Evolutionary conservation across 2,888 invertebrate genomes (phyloP).

Genomic region (Scaptomyza reducta): DNA sequence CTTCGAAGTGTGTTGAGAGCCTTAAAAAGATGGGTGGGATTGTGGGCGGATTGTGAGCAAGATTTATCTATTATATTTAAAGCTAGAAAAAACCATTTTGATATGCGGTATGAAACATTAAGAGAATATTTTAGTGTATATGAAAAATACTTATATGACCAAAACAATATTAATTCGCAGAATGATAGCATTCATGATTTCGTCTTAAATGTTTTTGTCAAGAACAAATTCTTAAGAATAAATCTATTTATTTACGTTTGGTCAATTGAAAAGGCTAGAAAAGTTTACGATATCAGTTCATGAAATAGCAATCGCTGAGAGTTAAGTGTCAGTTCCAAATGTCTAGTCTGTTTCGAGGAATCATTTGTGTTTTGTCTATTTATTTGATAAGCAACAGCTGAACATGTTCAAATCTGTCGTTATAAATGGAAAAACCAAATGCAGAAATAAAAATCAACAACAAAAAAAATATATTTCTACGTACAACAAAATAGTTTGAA

Average conservation of each 20-base stretch:
- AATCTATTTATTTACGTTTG: neutral
- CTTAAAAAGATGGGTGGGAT: neutral
- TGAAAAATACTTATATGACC: no score
- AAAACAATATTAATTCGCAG: no score
- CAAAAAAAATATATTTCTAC: slow-evolving; percentile 14
- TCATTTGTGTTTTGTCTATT: slow-evolving; percentile 45
- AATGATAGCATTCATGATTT: no score
- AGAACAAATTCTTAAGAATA: neutral
- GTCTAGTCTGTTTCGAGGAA: slow-evolving; percentile 47
- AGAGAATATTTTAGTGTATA: no score
- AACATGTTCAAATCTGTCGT: slow-evolving; percentile 42
- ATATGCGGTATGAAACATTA: no score
- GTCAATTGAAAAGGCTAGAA: neutral
- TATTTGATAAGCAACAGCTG: slow-evolving; percentile 52
- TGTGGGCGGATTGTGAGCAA: no score
- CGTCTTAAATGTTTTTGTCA: neutral
- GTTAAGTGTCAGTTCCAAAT: slow-evolving; percentile 55
- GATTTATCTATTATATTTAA: no score
- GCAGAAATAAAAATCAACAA: slow-evolving; percentile 11
- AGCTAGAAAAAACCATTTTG: no score
- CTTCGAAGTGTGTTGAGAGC: neutral
- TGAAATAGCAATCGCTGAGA: slow-evolving; percentile 38
- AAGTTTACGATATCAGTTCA: slow-evolving; percentile 13
- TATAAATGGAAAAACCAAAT: slow-evolving; percentile 37
- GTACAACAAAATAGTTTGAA: slow-evolving; percentile 57